Percentiles rank a stretch among this genome's conserved stretches.
phyloP scores from a whole-genome alignment of 2,113 vertebrate species.

The Tapirus terrestris region DNA sequence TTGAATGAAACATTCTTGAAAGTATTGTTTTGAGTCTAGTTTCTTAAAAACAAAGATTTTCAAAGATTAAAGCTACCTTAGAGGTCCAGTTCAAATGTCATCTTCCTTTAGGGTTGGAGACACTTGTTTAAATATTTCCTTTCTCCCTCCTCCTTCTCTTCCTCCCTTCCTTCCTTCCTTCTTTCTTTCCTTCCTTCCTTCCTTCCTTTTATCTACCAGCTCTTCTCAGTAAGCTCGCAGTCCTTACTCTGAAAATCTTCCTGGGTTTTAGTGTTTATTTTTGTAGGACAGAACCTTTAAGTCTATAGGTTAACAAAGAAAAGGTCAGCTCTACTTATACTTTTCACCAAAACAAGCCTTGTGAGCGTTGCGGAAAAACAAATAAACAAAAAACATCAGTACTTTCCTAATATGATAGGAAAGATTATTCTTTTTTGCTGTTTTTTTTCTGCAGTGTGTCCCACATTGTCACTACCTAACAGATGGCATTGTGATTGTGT shows the following conservation, averaged over 20 bases:
- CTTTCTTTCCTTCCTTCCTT: neutral
- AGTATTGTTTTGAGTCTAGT: neutral
- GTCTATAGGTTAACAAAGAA: neutral
- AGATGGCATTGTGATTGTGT: slow-evolving; percentile 49
- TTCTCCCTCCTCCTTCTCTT: no score
- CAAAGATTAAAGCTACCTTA: neutral
- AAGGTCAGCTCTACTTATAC: neutral
- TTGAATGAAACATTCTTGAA: neutral
- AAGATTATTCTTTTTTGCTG: neutral
- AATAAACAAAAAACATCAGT: neutral
- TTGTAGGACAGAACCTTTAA: neutral
- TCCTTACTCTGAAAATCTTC: neutral
- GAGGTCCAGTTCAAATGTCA: neutral
- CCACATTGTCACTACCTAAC: neutral
- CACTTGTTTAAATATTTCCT: neutral
- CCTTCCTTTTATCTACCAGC: neutral
- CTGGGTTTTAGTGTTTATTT: slow-evolving; percentile 10
- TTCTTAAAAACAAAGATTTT: neutral
- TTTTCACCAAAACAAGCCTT: neutral
- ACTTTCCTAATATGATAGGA: neutral
- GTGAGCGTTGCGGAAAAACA: neutral
- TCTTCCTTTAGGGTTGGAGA: neutral
- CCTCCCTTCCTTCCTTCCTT: neutral
- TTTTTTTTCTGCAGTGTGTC: neutral
- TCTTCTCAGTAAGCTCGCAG: neutral